These are phyloP conservation scores for Panagrolaimus sp. DNA, from an alignment of 1,140 invertebrate genomes.

Conservation along the genomic window DNA sequence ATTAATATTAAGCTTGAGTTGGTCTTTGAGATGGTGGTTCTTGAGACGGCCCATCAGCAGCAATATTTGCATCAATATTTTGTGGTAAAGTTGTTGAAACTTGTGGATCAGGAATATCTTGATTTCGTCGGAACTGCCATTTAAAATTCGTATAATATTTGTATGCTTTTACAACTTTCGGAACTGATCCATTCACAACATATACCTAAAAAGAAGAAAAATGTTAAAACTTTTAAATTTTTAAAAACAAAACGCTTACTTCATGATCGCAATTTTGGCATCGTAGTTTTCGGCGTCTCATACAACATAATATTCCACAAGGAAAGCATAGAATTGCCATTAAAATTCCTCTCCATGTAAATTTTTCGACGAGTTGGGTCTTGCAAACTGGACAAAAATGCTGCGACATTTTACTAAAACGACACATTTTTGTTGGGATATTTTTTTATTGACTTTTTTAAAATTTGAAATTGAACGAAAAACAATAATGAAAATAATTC, in stretches of 20 bases:
- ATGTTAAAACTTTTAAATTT: neutral
- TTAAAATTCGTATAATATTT: conserved; percentile 35
- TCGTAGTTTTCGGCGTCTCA: conserved; percentile 29
- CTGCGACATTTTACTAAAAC: neutral
- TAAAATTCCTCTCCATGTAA: conserved; percentile 48
- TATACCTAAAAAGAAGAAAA: conserved; percentile 25
- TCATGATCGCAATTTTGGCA: conserved; percentile 44
- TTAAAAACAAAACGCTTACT: conserved; percentile 26
- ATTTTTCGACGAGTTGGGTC: conserved; percentile 30
- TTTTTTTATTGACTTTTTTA: neutral
- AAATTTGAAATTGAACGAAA: conserved; percentile 1
- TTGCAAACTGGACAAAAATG: conserved; percentile 29
- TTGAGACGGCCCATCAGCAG: neutral
- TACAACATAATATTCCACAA: conserved; percentile 51
- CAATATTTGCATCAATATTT: neutral
- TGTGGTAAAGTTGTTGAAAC: neutral
- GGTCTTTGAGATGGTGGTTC: neutral
- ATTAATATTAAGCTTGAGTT: neutral
- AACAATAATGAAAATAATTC: neutral
- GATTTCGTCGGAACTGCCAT: conserved; percentile 35
- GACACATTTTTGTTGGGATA: neutral
- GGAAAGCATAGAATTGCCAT: conserved; percentile 52
- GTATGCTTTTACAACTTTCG: conserved; percentile 30
- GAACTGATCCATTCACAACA: conserved; percentile 31
- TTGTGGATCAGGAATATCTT: neutral